Evolutionary conservation across 2,113 vertebrate species (phyloP), one percentile per base, ranked within the genome.

Genomic region (Hippocampus zosterae): DNA sequence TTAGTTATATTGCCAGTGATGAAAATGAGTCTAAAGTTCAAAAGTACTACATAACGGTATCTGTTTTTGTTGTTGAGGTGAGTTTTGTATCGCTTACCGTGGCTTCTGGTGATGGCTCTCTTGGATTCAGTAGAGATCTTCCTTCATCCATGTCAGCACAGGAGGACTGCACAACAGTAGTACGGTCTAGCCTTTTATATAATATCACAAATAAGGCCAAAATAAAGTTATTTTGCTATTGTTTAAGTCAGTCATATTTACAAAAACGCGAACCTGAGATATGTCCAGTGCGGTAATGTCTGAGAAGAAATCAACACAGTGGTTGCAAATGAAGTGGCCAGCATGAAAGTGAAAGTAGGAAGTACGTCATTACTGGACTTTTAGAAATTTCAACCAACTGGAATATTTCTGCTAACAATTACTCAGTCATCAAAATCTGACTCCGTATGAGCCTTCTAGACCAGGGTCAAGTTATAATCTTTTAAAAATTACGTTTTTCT

Each of bases 71-170:
- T 33, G 5, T 13, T n/a, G 3, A 19, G 29, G 25, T 46, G 2
- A 29, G 41, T 53, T 23, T 73, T 62, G 29, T 2, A 9, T 61
- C 27, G 67, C 85, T 27, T 6, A 90, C 87, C 85, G 40, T 21
- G 2, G 81, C 76, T 18, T 56, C 46, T 48, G 70, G 23, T 8
- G 78, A 46, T 5, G 56, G 33, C 12, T 52, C 8, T 71, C 50
- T 65, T 69, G 12, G 67, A 0, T 9, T 59, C 46, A 90, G 67
- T 60, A 90, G 76, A 0, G 83, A 77, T 4, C 74, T 77, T 33
- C 59, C 53, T 67, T 88, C 87, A 25, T 56, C 73, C 82, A 78
- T 81, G 40, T 73, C 56, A 29, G 59, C 55, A 74, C 68, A 40
- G 23, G 37, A 50, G 21, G 42, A 23, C 41, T 42, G 42, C 18